phyloP scores from a whole-genome alignment of 2,113 vertebrate genomes.

The Melanotaenia duboulayi region DNA sequence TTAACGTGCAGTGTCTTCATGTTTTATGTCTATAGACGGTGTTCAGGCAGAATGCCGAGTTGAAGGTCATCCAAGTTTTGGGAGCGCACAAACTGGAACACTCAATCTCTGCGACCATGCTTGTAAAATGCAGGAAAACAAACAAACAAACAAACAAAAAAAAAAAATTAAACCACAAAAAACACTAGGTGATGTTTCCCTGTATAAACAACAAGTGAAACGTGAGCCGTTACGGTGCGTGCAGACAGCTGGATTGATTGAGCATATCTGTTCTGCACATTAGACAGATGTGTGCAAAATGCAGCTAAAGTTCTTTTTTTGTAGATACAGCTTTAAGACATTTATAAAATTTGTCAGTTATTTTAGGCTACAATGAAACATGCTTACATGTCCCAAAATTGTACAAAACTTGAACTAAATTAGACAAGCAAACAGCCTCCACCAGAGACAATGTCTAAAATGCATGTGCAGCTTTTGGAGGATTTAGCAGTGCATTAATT shows the following conservation, averaged over 20 bases:
- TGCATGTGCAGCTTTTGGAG: constrained; percentile 20
- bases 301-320: constrained; percentile 2
- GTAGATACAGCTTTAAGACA: constrained; percentile 13
- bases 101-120: neutral
- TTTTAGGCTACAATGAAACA: neutral
- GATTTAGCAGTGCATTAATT: constrained; percentile 47
- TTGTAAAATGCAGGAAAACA: constrained; percentile 2
- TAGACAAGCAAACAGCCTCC: constrained; percentile 24
- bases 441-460: constrained; percentile 11
- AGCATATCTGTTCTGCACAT: constrained; percentile 7
- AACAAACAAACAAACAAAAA: no score
- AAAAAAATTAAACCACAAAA: constrained; percentile 9
- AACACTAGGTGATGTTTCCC: constrained; percentile 21
- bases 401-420: constrained; percentile 12
- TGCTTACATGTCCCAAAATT: neutral
- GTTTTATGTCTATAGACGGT: neutral
- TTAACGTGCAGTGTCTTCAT: neutral
- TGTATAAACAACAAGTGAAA: constrained; percentile 7
- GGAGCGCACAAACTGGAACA: neutral
- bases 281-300: constrained; percentile 7
- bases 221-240: neutral
- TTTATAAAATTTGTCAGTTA: constrained; percentile 1
- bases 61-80: constrained; percentile 14
- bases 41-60: neutral
- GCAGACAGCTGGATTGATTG: constrained; percentile 28